These are phyloP conservation scores for Dasyurus viverrinus DNA, from an alignment of 2,113 vertebrate genomes.

Conservation along the genomic window DNA sequence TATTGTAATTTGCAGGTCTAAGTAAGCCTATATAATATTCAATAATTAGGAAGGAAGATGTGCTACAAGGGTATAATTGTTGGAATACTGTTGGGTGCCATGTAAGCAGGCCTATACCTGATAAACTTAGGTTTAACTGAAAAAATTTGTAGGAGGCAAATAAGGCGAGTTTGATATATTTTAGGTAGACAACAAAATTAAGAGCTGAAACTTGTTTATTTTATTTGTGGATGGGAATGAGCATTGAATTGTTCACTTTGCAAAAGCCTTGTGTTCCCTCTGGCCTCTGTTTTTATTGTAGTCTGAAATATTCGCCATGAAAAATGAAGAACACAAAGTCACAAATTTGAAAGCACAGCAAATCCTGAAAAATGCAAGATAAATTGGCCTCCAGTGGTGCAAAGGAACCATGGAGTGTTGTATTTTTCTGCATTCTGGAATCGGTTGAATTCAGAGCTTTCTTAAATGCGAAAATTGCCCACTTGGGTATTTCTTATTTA, in stretches of 20 bases:
- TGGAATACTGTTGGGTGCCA: neutral
- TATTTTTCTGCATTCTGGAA: neutral
- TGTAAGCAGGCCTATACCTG: neutral
- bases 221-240: neutral
- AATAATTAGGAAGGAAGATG: too few relatives aligned
- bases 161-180: neutral
- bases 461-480: slow-evolving; percentile 20
- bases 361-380: slow-evolving; percentile 15
- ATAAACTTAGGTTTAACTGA: neutral
- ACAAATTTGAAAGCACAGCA: slow-evolving; percentile 33
- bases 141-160: neutral
- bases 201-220: neutral
- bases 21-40: neutral
- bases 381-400: neutral
- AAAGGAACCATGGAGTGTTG: neutral
- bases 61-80: fast-evolving
- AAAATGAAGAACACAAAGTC: neutral
- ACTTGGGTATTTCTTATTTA: slow-evolving; percentile 5
- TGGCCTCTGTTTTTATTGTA: neutral
- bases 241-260: neutral
- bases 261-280: neutral
- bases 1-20: neutral
- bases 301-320: neutral
- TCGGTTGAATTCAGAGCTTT: slow-evolving; percentile 28
- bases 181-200: neutral